Evolutionary conservation across 2,888 invertebrate species (phyloP), one percentile per base, ranked within the genome.

Genomic region (Anaspis maculata): DNA sequence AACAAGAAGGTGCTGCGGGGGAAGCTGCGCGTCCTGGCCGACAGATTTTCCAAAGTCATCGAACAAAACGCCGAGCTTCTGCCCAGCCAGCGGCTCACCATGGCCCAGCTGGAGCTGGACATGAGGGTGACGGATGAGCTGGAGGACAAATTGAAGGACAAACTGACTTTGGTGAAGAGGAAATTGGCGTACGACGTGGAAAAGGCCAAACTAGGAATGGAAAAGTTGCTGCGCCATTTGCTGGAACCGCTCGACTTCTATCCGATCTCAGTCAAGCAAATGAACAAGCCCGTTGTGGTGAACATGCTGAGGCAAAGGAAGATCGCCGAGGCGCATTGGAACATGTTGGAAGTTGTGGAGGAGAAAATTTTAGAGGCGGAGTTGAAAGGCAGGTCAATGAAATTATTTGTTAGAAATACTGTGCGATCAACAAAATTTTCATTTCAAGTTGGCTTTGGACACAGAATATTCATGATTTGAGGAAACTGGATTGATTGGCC

Each of bases 31-130:
- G 14, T 25, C 10, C 13, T 39, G 12, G 4, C 19, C 9, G 24
- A 36, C n/a, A 21, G 24, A 10, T 39, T 50, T 32, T 31, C 35
- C 22, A 40, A 42, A 35, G 13, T 56, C 2, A 29, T 62, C 21
- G 41, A 43, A 5, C 41, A 52, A 31, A 87, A 87, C 56, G 64
- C 69, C 1, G 56, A 58, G 1, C 56, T 88, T 4, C 74, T 78
- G 0, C 53, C 58, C 1, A 77, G 77, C 0, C 77, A 84, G 56
- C 66, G 67, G 36, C 61, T 77, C 21, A 51, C 68, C 0, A 70
- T 72, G 51, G 70, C 76, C 24, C 73, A 79, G 35, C 69, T 87
- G 6, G 73, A 77, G 26, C 63, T 87, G 1, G 83, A 88, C 57
- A 63, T 69, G 1, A 70, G 84, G 26, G 78, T 86, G 2, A 70